Base-by-base conservation (phyloP, 1,140 invertebrate species). In the Amphibalanus amphitrite region DNA sequence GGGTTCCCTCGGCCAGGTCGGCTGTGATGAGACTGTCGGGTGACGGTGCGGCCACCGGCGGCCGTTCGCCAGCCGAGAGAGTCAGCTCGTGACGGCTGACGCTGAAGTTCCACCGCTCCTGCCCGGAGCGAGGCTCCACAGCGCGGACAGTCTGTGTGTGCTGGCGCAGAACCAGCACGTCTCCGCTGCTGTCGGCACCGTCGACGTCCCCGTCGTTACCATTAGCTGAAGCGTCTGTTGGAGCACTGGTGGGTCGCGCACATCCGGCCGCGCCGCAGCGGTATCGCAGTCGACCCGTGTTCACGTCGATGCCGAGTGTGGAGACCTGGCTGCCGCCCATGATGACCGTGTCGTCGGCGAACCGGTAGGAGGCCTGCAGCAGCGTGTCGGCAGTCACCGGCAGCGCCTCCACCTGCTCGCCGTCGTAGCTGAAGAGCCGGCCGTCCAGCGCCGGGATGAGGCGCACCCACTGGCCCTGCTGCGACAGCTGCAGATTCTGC, bases 71-170 rank as follows among this genome's bases (percentile, higher is more conserved):
- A 47, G 28, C 30, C 25, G 84, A 71, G n/a, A 92, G 76, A 69
- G 87, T 86, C 47, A 95, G 75, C 74, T 94, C 87, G 81, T 94
- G 89, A 73, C 91, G 87, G 1, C 90, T 92, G 38, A 97, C 93
- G 80, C 91, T 95, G 77, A 95, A 97, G 82, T 97, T 96, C 94
- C 94, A 97, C 77, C 88, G 91, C 83, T 97, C 93, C 69, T 81
- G 78, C 17, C 94, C 93, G 40, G 86, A 87, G 40, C 86, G 82
- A 0, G 91, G 87, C 79, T 96, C 92, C 29, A 93, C 83, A 38
- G 93, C 93, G 72, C 93, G 81, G 17, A 97, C 88, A 70, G 89
- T 94, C 79, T 92, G 90, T 67, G 91, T 91, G 74, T 87, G 87
- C 30, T 91, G 83, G 76, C 89, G 85, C 59, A 96, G 79, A 26